A percentile compares a stretch with the other conserved stretches of the same genome.
Evolutionary conservation across 2,113 vertebrate species (phyloP).

Genomic region (Bettongia penicillata): DNA sequence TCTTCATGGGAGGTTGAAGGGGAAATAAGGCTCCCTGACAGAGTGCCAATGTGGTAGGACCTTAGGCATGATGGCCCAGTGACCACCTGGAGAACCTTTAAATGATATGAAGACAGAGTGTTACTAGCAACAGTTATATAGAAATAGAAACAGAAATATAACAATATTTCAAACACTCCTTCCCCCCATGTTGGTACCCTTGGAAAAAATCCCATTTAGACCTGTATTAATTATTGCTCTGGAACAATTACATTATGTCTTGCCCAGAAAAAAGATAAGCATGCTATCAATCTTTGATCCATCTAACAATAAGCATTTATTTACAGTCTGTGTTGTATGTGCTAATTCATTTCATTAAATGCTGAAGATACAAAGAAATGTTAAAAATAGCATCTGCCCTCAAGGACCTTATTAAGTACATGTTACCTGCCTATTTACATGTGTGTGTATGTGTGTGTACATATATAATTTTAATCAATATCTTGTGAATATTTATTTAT

Average conservation of each 20-base stretch:
- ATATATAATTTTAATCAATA: neutral
- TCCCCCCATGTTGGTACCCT: neutral
- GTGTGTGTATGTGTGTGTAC: neutral
- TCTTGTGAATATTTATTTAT: neutral
- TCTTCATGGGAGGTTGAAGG: neutral
- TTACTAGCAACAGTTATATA: neutral
- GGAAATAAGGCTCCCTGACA: neutral
- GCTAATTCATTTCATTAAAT: neutral
- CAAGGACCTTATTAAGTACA: neutral
- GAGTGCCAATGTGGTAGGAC: neutral
- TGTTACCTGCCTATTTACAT: neutral
- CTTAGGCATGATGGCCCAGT: neutral
- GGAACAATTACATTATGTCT: constrained; percentile 31
- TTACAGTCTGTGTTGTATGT: constrained; percentile 55
- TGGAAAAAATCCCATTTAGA: neutral
- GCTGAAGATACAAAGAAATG: neutral
- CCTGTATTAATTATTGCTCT: neutral
- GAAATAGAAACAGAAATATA: no score
- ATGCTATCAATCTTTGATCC: neutral
- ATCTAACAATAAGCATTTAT: constrained; percentile 9
- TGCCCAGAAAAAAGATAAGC: constrained; percentile 19
- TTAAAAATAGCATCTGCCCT: neutral
- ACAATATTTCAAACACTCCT: neutral
- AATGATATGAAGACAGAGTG: neutral
- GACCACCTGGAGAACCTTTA: neutral